Evolutionary conservation across 2,888 invertebrate genomes (phyloP).

Genomic region (Agonopterix arenella): DNA sequence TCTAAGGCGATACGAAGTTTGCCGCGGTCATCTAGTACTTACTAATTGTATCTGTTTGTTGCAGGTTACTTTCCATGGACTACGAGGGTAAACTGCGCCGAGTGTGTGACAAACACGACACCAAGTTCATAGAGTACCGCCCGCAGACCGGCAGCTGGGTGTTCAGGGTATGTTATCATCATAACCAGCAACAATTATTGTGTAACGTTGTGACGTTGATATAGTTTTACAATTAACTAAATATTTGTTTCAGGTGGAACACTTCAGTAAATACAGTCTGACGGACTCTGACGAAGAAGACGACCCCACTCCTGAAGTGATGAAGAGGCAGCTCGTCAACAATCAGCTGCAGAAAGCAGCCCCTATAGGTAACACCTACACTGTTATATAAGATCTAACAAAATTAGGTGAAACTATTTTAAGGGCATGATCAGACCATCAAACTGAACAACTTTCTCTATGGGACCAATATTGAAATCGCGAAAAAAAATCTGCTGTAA

Average conservation of each 20-base stretch:
- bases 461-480: no score
- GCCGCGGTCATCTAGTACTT: no score
- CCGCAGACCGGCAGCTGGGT: constrained; percentile 99
- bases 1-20: no score
- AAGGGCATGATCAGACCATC: no score
- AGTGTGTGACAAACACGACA: constrained; percentile 90
- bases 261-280: constrained; percentile 95
- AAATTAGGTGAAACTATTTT: no score
- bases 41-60: neutral
- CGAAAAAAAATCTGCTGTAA: no score
- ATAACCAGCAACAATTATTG: no score
- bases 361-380: constrained; percentile 24
- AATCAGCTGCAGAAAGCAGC: constrained; percentile 42
- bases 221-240: neutral
- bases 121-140: constrained; percentile 95
- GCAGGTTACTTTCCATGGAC: constrained; percentile 83
- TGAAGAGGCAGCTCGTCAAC: constrained; percentile 38
- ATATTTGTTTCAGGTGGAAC: constrained; percentile 80
- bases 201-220: no score
- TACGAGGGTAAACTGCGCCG: constrained; percentile 91
- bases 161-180: constrained; percentile 80
- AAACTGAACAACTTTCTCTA: no score
- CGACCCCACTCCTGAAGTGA: constrained; percentile 47
- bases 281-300: constrained; percentile 94
- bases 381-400: no score